These are phyloP conservation scores for Eulemur macaco DNA, from an alignment of 2,113 vertebrate genomes.

Conservation along the genomic window DNA sequence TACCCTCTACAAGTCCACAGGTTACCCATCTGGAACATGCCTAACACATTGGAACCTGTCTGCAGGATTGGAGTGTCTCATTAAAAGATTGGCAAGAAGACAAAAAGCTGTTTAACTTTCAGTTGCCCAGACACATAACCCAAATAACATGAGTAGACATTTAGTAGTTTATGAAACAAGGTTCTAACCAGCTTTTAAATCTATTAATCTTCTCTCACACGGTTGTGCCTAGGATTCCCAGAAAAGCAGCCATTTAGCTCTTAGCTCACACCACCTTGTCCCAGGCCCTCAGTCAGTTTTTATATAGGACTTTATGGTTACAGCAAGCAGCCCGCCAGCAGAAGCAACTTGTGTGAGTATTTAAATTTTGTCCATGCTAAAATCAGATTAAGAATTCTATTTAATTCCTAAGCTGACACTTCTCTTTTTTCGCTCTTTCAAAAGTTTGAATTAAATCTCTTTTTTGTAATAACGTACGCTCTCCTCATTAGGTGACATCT, in stretches of 20 bases:
- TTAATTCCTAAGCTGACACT: neutral
- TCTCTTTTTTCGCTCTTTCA: neutral
- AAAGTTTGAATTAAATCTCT: neutral
- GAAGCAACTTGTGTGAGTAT: neutral
- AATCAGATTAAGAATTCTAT: neutral
- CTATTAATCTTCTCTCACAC: constrained; percentile 16
- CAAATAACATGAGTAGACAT: neutral
- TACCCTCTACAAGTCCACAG: neutral
- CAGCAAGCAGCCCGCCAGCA: neutral
- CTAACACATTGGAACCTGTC: neutral
- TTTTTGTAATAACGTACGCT: neutral
- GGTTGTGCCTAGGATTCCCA: neutral
- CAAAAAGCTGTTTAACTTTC: constrained; percentile 39
- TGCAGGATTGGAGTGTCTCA: neutral
- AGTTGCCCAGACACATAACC: constrained; percentile 2
- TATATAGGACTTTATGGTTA: neutral
- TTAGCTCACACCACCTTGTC: neutral
- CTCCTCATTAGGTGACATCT: neutral
- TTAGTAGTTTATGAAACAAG: constrained; percentile 30
- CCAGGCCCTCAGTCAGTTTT: neutral
- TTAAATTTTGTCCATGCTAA: constrained; percentile 8
- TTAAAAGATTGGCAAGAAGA: neutral
- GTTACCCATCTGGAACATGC: neutral
- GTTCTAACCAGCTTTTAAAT: constrained; percentile 38
- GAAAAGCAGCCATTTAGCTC: neutral